Base-by-base conservation (phyloP, 2,888 invertebrate species). In the Therioaphis trifolii region DNA sequence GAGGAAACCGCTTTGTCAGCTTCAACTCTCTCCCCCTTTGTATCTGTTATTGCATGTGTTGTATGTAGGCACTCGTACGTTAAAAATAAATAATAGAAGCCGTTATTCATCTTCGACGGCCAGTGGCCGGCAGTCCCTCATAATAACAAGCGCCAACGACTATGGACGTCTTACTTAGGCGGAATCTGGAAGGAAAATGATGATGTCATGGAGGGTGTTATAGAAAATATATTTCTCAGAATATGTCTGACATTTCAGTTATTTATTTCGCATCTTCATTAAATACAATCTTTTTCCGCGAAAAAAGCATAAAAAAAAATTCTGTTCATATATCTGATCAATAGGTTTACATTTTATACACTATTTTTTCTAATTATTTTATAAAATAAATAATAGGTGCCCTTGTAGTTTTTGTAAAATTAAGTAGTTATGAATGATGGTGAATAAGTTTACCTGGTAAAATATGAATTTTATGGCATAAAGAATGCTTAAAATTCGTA, bases 31-130 rank as follows among this genome's bases (percentile, higher is more conserved):
- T 18, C 74, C 72, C 79, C 63, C 61, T 35, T 27, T n/a, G n/a
- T n/a, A n/a, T 40, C 58, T 27, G n/a, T 80, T n/a, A 68, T 69
- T 69, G 55, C 68, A 27, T 55, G 55, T 9, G 0, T 12, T 35
- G 40, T 27, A n/a, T 29, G 40, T 55, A 68, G 14, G 24, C 1
- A 18, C 11, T 79, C 18, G 14, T 24, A 43, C 24, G 68, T 55
- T 69, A 40, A 79, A 79, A 79, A 79, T 79, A 79, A 79, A 27
- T 79, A 79, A 79, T 79, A 79, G 78, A 79, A 79, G 52, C 40
- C 68, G 68, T 79, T 79, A 79, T 69, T 79, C 78, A 79, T 79
- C 78, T 79, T 79, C 78, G 78, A 79, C 69, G 78, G 69, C 68
- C 78, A 69, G 43, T 79, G 78, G 78, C 68, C 78, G 43, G 78